Percentiles rank a stretch among this genome's conserved stretches.
Conservation (phyloP, 1,140 invertebrate genomes). For the Triops longicaudatus region DNA sequence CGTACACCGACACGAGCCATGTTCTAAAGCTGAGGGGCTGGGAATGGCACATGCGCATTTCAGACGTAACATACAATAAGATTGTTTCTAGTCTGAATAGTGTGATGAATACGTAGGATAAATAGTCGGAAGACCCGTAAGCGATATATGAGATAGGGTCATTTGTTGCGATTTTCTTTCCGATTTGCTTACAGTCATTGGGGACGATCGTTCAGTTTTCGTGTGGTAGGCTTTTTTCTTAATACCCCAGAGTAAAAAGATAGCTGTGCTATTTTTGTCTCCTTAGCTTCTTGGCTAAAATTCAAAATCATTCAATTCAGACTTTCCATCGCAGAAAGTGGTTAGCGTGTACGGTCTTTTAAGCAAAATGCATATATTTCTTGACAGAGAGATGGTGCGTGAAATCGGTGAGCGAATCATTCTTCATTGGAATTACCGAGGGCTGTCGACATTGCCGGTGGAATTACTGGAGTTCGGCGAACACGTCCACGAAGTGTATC, state of each 20-base stretch:
- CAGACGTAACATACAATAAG: background rate
- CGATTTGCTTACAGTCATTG: background rate
- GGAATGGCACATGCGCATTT: background rate
- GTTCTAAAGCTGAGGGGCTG: background rate
- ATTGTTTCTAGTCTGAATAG: background rate
- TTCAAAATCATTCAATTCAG: background rate
- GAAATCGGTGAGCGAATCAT: slow-evolving; percentile 27
- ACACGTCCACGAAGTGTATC: slow-evolving; percentile 26
- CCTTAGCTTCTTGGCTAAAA: background rate
- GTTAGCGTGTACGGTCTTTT: background rate
- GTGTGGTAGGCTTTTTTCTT: background rate
- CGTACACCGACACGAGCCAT: background rate
- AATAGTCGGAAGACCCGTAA: background rate
- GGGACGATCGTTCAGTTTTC: background rate
- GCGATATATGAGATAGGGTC: background rate
- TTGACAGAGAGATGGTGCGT: slow-evolving; percentile 26
- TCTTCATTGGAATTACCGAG: slow-evolving; percentile 29
- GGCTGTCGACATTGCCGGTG: slow-evolving; percentile 21
- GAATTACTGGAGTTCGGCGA: slow-evolving; percentile 22
- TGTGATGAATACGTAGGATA: background rate
- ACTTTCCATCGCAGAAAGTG: background rate
- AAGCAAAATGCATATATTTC: background rate
- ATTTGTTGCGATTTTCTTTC: background rate
- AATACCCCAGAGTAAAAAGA: background rate
- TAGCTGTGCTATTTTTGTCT: background rate